These are phyloP conservation scores for Sialis lutaria DNA, from an alignment of 2,888 invertebrate species.

Conservation along the genomic window DNA sequence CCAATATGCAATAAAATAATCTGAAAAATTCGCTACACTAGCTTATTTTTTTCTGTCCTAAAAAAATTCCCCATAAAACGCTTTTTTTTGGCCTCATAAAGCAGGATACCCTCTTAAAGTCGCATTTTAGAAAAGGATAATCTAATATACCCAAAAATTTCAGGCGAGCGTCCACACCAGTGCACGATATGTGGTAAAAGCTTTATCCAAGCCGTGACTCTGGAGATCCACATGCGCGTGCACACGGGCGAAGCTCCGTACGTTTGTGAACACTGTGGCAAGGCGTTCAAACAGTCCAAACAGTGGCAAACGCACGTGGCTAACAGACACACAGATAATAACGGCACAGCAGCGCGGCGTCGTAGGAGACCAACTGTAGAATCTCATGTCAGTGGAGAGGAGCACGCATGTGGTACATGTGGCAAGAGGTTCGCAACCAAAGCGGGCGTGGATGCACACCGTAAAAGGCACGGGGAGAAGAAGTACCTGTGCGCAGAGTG, in stretches of 20 bases:
- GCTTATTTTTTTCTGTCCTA: too few relatives aligned
- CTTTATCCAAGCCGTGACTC: background rate
- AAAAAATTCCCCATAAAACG: too few relatives aligned
- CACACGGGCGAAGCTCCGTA: constrained; percentile 3
- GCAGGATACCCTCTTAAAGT: too few relatives aligned
- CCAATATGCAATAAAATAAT: too few relatives aligned
- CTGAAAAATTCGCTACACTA: too few relatives aligned
- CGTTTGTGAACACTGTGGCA: background rate
- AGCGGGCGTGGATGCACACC: background rate
- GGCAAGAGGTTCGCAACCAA: background rate
- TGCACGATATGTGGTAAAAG: constrained; percentile 2
- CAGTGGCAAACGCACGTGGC: background rate
- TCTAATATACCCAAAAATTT: too few relatives aligned
- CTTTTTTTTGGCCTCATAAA: too few relatives aligned
- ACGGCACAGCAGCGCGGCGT: background rate
- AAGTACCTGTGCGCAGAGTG: constrained; percentile 2
- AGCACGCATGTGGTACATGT: background rate
- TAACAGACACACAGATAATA: background rate
- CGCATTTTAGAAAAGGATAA: too few relatives aligned
- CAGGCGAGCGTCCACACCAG: constrained; percentile 3
- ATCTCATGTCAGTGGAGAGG: background rate
- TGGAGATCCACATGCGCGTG: background rate
- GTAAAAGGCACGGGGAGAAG: background rate
- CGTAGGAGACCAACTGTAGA: background rate
- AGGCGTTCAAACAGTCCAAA: background rate